Evolutionary conservation across 2,113 vertebrate species (phyloP).

Genomic region (Oxyura jamaicensis): DNA sequence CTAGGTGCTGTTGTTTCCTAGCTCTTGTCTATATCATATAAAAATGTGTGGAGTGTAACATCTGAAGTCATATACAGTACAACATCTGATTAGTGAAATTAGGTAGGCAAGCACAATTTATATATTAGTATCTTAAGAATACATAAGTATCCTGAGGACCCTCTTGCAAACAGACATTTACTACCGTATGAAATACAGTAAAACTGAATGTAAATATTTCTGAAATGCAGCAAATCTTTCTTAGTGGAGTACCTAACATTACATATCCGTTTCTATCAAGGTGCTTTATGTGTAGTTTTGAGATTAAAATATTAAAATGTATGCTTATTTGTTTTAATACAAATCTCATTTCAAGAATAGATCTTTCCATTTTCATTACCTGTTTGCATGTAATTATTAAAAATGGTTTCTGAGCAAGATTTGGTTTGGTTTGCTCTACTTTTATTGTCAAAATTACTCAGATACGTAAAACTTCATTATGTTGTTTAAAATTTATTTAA

Average conservation of each 20-base stretch:
- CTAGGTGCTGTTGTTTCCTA: neutral
- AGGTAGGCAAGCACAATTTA: neutral
- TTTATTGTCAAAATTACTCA: too few species aligned
- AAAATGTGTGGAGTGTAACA: neutral
- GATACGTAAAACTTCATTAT: too few species aligned
- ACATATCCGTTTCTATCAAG: neutral
- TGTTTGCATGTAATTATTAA: too few species aligned
- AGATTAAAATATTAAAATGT: neutral
- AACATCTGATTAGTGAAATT: neutral
- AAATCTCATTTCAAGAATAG: too few species aligned
- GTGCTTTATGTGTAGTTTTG: neutral
- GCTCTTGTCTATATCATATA: neutral
- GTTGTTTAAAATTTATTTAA: too few species aligned
- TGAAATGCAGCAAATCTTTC: neutral
- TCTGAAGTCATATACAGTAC: neutral
- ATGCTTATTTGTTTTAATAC: too few species aligned
- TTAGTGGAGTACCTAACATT: neutral
- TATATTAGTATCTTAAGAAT: neutral
- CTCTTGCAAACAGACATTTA: neutral
- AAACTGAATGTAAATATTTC: neutral
- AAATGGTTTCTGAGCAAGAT: too few species aligned
- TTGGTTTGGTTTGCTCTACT: too few species aligned
- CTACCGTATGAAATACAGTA: neutral
- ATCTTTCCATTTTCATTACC: too few species aligned
- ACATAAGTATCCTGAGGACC: neutral